Conservation (phyloP, 2,888 invertebrate species). For the Stenodera caucasica region DNA sequence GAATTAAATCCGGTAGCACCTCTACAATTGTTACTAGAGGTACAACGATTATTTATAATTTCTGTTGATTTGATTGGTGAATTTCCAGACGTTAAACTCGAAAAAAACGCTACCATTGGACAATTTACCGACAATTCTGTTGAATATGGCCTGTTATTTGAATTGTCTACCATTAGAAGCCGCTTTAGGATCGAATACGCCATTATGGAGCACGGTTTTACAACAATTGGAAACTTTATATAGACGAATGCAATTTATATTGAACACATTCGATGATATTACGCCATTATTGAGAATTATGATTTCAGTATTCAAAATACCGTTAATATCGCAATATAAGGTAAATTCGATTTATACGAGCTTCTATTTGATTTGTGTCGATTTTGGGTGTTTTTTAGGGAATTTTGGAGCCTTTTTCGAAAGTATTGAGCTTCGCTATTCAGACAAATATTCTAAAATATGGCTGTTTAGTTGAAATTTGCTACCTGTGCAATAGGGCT, state of each 20-base stretch:
- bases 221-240: conserved; percentile 86
- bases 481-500: conserved; percentile 85
- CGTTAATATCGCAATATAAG: conserved; percentile 79
- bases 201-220: conserved; percentile 79
- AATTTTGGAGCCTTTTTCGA: conserved; percentile 93
- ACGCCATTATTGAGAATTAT: conserved; percentile 75
- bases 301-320: conserved; percentile 79
- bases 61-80: conserved; percentile 21
- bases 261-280: conserved; percentile 71
- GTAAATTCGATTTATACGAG: conserved; percentile 55
- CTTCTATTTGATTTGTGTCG: too few species aligned
- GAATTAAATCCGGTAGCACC: conserved; percentile 95
- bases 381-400: too few species aligned
- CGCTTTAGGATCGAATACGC: conserved; percentile 67
- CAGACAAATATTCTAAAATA: conserved; percentile 84
- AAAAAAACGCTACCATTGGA: conserved; percentile 74
- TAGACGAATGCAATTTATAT: conserved; percentile 71
- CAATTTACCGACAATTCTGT: conserved; percentile 75
- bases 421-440: conserved; percentile 89
- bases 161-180: conserved; percentile 88
- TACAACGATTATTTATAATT: conserved; percentile 41
- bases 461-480: conserved; percentile 80
- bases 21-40: conserved; percentile 86
- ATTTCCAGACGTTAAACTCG: conserved; percentile 68
- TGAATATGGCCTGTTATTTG: conserved; percentile 92